These are phyloP conservation scores for Hyaena hyaena DNA, from an alignment of 2,113 vertebrate species.

Conservation along the genomic window DNA sequence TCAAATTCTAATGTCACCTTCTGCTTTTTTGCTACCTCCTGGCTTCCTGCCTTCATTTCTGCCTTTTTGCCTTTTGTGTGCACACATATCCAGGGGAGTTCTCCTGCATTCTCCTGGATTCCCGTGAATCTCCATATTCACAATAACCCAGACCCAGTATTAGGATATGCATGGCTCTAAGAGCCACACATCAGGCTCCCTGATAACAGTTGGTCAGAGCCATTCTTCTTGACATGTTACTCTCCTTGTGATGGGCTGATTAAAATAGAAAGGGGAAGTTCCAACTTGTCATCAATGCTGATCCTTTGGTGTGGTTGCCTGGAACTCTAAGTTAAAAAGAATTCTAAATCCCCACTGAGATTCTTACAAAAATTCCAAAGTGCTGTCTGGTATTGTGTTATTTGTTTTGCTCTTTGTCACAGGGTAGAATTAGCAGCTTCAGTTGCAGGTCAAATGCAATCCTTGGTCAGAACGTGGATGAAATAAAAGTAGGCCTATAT, in stretches of 20 bases:
- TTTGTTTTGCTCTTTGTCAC: neutral
- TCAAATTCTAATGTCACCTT: neutral
- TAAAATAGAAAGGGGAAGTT: conserved; percentile 38
- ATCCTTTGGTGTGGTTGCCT: neutral
- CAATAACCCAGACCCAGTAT: neutral
- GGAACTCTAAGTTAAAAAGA: neutral
- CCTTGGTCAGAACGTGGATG: neutral
- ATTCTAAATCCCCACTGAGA: neutral
- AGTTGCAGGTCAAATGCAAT: neutral
- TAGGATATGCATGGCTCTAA: accelerated
- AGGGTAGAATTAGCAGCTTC: neutral
- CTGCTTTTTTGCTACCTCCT: neutral
- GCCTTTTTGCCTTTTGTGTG: neutral
- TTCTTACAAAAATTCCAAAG: neutral
- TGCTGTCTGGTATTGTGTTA: neutral
- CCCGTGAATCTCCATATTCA: neutral
- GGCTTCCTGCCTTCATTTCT: neutral
- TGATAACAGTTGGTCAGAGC: neutral
- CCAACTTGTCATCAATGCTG: neutral
- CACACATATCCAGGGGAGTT: too few relatives aligned
- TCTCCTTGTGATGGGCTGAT: neutral
- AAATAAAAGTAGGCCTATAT: neutral
- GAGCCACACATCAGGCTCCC: neutral
- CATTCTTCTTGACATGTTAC: neutral
- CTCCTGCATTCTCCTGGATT: neutral